Percentiles rank a stretch among this genome's conserved stretches.
phyloP scores from a whole-genome alignment of 2,888 invertebrate genomes.

The Choristoneura rosaceana region DNA sequence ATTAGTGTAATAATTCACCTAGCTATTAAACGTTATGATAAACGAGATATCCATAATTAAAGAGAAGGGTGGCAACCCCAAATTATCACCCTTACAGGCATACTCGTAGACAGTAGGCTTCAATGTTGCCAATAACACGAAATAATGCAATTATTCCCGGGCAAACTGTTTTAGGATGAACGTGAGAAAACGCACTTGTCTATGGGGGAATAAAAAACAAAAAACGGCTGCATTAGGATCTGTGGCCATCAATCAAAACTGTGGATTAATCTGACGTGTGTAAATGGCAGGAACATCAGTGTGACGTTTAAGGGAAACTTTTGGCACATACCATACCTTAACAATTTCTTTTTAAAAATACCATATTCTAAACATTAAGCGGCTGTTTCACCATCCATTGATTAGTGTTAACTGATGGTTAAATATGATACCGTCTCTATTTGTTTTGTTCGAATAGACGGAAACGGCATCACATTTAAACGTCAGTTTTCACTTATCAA shows the following conservation, averaged over 20 bases:
- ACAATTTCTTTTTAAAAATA: too few species aligned
- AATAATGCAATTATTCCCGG: constrained; percentile 82
- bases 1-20: constrained; percentile 70
- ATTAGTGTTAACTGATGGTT: too few species aligned
- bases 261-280: constrained; percentile 75
- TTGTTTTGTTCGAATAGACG: too few species aligned
- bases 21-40: constrained; percentile 71
- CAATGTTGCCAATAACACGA: constrained; percentile 79
- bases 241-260: constrained; percentile 71
- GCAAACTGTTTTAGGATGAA: constrained; percentile 71
- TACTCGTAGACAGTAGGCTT: constrained; percentile 54
- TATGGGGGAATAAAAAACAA: constrained; percentile 68
- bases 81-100: constrained; percentile 40
- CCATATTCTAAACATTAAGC: too few species aligned
- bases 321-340: neutral
- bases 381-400: too few species aligned
- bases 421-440: too few species aligned
- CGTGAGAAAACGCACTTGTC: constrained; percentile 81
- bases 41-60: constrained; percentile 78
- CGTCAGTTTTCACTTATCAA: too few species aligned
- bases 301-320: constrained; percentile 17
- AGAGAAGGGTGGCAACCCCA: constrained; percentile 66
- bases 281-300: constrained; percentile 9
- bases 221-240: constrained; percentile 50
- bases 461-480: too few species aligned